Conservation (phyloP, 2,113 vertebrate species). For the Scalopus aquaticus region DNA sequence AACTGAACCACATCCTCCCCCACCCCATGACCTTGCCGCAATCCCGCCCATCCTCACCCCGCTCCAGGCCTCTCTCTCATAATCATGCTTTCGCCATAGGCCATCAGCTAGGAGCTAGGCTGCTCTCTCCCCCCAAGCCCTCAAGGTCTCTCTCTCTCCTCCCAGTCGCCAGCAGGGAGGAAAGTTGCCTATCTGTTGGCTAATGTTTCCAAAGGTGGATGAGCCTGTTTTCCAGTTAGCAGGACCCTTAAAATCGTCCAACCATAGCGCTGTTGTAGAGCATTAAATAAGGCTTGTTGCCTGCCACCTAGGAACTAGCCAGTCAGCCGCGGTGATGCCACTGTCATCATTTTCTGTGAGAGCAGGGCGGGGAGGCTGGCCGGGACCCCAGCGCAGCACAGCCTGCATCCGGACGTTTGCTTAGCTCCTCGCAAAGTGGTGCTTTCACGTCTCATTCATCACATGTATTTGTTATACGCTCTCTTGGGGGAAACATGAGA, state of each 20-base stretch:
- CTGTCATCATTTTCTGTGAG: not conserved
- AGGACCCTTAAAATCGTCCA: not conserved
- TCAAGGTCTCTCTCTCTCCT: too few species aligned
- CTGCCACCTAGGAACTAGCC: not conserved
- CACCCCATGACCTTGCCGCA: not conserved
- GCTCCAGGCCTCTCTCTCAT: not conserved
- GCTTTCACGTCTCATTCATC: not conserved
- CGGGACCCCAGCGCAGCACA: not conserved
- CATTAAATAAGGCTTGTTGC: conserved; percentile 8
- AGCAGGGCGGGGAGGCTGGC: not conserved
- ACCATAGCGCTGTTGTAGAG: not conserved
- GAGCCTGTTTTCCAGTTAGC: not conserved
- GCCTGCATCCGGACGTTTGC: not conserved
- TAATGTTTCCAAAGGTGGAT: not conserved
- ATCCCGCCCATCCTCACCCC: not conserved
- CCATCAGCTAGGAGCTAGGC: not conserved
- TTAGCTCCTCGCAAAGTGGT: not conserved
- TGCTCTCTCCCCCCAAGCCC: not conserved
- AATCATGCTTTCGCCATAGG: not conserved
- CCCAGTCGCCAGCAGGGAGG: not conserved
- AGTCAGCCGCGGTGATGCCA: not conserved
- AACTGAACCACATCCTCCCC: not conserved
- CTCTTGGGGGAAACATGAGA: not conserved
- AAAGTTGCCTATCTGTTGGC: not conserved
- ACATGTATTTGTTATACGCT: not conserved